Conservation (phyloP, 2,888 invertebrate genomes). For the Diarsia dahlii region DNA sequence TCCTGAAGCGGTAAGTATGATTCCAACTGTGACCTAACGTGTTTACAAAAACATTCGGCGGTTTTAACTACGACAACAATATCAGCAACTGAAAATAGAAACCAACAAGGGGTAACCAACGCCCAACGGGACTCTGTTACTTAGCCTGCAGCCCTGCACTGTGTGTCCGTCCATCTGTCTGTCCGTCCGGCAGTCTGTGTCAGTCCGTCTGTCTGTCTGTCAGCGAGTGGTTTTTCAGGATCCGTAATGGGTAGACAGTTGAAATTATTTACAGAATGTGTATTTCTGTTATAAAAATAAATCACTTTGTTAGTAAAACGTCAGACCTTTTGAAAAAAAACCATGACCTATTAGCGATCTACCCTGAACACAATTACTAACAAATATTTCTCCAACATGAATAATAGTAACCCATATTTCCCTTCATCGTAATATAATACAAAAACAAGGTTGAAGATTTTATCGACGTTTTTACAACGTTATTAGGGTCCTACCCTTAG, state of each 20-base stretch:
- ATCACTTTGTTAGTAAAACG: neutral
- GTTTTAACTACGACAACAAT: neutral
- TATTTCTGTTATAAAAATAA: too few relatives aligned
- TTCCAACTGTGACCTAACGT: neutral
- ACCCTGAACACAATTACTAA: conserved; percentile 8
- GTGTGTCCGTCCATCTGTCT: too few relatives aligned
- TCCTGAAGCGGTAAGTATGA: too few relatives aligned
- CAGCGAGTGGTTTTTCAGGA: too few relatives aligned
- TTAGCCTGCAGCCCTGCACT: too few relatives aligned
- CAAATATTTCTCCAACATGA: conserved; percentile 36
- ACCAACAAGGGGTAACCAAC: neutral
- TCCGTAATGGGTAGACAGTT: too few relatives aligned
- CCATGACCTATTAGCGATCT: neutral
- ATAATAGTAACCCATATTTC: conserved; percentile 37
- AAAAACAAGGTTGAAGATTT: conserved; percentile 57
- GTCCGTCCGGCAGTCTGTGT: too few relatives aligned
- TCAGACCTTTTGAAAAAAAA: conserved; percentile 15
- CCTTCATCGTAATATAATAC: conserved; percentile 40
- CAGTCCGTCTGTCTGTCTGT: too few relatives aligned
- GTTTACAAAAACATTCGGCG: neutral
- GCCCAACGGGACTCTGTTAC: too few relatives aligned
- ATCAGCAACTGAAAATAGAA: neutral
- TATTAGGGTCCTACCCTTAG: conserved; percentile 61
- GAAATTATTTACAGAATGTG: too few relatives aligned
- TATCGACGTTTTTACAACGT: conserved; percentile 65